These are phyloP conservation scores for Acrocephalus kingi DNA, from an alignment of 2,113 vertebrate species.

Conservation along the genomic window DNA sequence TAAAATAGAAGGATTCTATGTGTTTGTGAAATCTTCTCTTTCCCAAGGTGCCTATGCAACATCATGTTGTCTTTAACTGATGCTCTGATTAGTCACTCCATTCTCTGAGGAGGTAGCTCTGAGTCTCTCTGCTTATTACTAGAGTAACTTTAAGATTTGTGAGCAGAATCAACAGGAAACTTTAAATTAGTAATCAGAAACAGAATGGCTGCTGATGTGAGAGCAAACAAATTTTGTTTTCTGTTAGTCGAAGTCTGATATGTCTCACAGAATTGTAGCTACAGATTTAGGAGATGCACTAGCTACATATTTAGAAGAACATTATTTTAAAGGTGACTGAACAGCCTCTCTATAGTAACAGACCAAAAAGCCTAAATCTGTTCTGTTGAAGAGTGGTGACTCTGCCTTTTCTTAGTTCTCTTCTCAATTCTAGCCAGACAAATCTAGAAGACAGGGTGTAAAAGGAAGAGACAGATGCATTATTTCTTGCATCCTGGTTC, in stretches of 20 bases:
- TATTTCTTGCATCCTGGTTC: not conserved
- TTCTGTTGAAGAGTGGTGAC: not conserved
- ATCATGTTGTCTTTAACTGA: not conserved
- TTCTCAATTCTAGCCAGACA: not conserved
- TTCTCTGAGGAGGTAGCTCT: not conserved
- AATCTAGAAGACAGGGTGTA: not conserved
- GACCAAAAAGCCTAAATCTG: conserved; percentile 1
- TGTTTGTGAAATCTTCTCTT: not conserved
- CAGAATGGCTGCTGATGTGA: conserved; percentile 30
- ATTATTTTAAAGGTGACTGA: conserved; percentile 31
- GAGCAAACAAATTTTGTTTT: conserved; percentile 5
- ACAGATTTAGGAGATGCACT: conserved; percentile 7
- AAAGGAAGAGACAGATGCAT: not conserved
- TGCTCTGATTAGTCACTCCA: not conserved
- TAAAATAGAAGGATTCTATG: not conserved
- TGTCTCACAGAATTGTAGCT: not conserved
- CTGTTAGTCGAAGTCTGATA: not conserved
- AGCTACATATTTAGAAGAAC: conserved; percentile 25
- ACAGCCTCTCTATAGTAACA: conserved; percentile 28
- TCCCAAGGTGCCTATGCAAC: not conserved
- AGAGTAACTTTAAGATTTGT: not conserved
- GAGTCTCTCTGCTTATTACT: not conserved
- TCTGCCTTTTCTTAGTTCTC: conserved; percentile 16
- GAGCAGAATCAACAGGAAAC: not conserved
- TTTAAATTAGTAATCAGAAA: conserved; percentile 33